Conservation (phyloP, 2,888 invertebrate genomes). For the Xestia sexstrigata region DNA sequence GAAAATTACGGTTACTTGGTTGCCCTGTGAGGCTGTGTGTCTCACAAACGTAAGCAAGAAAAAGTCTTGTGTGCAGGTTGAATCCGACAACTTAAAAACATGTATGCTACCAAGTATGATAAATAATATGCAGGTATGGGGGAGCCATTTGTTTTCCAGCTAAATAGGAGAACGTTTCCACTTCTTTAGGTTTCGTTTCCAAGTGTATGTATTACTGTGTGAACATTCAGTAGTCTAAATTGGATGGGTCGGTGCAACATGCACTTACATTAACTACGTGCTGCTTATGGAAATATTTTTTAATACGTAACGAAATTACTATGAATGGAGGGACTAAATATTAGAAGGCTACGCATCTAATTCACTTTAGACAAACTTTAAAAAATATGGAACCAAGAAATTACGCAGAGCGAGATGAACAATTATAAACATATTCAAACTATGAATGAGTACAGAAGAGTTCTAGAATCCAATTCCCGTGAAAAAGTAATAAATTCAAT, state of each 20-base stretch:
- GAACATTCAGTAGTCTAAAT: neutral
- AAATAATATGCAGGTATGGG: neutral
- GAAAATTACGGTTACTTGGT: neutral
- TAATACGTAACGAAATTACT: neutral
- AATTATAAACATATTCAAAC: neutral
- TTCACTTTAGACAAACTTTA: neutral
- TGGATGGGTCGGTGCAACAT: slow-evolving; percentile 20
- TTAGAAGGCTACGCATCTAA: neutral
- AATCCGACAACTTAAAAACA: neutral
- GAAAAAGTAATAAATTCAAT: slow-evolving; percentile 36
- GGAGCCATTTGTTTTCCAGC: neutral
- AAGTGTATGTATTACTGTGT: neutral
- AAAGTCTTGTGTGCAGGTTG: neutral
- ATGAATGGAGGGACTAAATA: neutral
- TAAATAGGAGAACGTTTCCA: neutral
- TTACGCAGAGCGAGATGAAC: neutral
- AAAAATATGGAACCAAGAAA: slow-evolving; percentile 1
- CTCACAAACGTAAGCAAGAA: neutral
- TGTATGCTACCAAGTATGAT: neutral
- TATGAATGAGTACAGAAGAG: slow-evolving; percentile 9
- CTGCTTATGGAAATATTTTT: neutral
- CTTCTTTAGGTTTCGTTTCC: slow-evolving; percentile 5
- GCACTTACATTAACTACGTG: slow-evolving; percentile 31
- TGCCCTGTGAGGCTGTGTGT: neutral
- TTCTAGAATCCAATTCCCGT: slow-evolving; percentile 45